Evolutionary conservation across 2,797 vertebrate genomes (phyloP).

Genomic region (Benthosema pterotum): DNA sequence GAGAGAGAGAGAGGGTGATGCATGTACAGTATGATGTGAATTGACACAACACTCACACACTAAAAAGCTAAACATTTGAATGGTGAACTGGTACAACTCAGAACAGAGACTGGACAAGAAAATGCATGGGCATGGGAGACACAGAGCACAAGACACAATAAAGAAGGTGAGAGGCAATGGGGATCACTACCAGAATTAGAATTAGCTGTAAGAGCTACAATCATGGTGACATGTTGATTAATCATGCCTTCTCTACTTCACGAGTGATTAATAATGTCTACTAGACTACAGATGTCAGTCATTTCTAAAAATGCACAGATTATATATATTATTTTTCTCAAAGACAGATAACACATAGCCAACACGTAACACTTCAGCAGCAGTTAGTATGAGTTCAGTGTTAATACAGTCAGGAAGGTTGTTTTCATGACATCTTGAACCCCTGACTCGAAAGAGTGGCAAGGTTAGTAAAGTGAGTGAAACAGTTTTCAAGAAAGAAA

Average conservation of each 20-base stretch:
- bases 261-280: constrained; percentile 76
- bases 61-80: constrained; percentile 19
- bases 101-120: not conserved
- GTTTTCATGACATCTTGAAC: constrained; percentile 63
- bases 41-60: constrained; percentile 16
- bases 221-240: constrained; percentile 74
- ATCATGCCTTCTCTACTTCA: constrained; percentile 79
- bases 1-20: no score
- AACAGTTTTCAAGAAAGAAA: constrained; percentile 39
- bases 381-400: constrained; percentile 53
- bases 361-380: constrained; percentile 75
- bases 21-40: constrained; percentile 16
- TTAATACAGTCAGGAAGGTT: constrained; percentile 50
- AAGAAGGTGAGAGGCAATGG: constrained; percentile 43
- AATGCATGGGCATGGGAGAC: constrained; percentile 22
- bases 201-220: constrained; percentile 66
- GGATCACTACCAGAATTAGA: constrained; percentile 51
- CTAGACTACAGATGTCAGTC: constrained; percentile 74
- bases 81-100: constrained; percentile 8
- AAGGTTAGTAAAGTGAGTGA: constrained; percentile 53
- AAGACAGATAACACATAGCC: constrained; percentile 73
- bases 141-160: constrained; percentile 31
- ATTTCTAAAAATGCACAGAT: constrained; percentile 74
- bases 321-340: constrained; percentile 75
- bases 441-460: constrained; percentile 49